Conservation (phyloP, 1,140 invertebrate genomes). For the Triops longicaudatus region DNA sequence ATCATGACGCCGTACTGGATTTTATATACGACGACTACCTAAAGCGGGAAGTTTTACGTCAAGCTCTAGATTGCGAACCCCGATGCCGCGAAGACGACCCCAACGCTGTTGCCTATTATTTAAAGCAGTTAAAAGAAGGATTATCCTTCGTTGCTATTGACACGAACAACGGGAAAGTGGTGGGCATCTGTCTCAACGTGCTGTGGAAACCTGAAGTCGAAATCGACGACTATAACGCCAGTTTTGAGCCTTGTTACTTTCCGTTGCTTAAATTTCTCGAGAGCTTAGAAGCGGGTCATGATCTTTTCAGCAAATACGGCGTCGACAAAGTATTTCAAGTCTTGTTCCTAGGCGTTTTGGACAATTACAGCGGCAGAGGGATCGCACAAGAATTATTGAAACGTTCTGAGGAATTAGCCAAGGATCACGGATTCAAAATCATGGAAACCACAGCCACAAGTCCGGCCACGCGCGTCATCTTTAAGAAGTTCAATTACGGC, state of each 20-base stretch:
- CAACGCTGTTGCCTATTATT: not conserved
- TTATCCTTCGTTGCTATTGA: conserved; percentile 22
- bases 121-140: conserved; percentile 14
- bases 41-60: not conserved
- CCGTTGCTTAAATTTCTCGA: conserved; percentile 14
- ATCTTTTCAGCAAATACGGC: conserved; percentile 17
- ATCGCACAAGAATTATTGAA: conserved; percentile 16
- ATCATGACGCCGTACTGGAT: not conserved
- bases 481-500: not conserved
- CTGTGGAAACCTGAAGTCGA: conserved; percentile 19
- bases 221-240: not conserved
- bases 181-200: conserved; percentile 21
- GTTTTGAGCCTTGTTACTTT: not conserved
- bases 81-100: not conserved
- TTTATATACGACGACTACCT: not conserved
- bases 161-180: not conserved
- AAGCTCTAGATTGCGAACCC: not conserved
- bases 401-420: conserved; percentile 2
- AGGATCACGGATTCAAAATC: not conserved
- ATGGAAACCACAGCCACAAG: conserved; percentile 17
- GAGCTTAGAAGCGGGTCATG: conserved; percentile 19
- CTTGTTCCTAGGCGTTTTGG: conserved; percentile 21
- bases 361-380: not conserved
- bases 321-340: conserved; percentile 22
- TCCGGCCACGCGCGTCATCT: not conserved